These are phyloP conservation scores for Globodera rostochiensis DNA, from an alignment of 1,140 invertebrate species.

Conservation along the genomic window DNA sequence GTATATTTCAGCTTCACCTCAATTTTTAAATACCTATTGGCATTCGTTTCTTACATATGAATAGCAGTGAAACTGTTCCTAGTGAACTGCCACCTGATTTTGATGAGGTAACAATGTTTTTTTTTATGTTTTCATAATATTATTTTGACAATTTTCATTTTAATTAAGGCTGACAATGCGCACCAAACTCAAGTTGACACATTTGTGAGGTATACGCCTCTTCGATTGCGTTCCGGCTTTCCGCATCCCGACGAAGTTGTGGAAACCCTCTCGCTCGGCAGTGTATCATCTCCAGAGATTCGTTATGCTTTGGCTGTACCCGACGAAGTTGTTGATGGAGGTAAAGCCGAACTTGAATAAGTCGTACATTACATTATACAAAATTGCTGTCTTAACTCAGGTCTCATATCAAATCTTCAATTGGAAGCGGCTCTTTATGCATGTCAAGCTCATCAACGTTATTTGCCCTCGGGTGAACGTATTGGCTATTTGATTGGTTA, in stretches of 20 bases:
- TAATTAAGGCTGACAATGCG: conserved; percentile 44
- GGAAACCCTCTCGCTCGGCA: conserved; percentile 93
- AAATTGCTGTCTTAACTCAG: neutral
- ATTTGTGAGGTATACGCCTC: conserved; percentile 86
- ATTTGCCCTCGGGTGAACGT: conserved; percentile 83
- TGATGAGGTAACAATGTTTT: conserved; percentile 16
- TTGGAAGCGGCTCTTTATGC: conserved; percentile 93
- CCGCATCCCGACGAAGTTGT: conserved; percentile 99
- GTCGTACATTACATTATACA: no score
- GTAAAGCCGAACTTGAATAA: conserved; percentile 61
- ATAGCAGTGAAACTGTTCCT: conserved; percentile 7
- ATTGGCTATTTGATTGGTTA: conserved; percentile 91
- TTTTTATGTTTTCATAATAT: conserved; percentile 1
- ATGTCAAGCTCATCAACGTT: conserved; percentile 90
- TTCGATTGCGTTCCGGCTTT: conserved; percentile 88
- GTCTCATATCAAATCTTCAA: conserved; percentile 86
- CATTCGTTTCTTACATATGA: neutral
- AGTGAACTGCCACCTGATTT: conserved; percentile 1
- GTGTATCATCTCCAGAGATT: conserved; percentile 91
- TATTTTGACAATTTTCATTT: conserved; percentile 8
- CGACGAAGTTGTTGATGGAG: conserved; percentile 80
- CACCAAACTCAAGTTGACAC: conserved; percentile 50
- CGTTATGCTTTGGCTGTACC: conserved; percentile 85
- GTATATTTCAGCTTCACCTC: no score
- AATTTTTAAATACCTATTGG: no score